Conservation (phyloP, 2,113 vertebrate species). For the Eublepharis macularius region DNA sequence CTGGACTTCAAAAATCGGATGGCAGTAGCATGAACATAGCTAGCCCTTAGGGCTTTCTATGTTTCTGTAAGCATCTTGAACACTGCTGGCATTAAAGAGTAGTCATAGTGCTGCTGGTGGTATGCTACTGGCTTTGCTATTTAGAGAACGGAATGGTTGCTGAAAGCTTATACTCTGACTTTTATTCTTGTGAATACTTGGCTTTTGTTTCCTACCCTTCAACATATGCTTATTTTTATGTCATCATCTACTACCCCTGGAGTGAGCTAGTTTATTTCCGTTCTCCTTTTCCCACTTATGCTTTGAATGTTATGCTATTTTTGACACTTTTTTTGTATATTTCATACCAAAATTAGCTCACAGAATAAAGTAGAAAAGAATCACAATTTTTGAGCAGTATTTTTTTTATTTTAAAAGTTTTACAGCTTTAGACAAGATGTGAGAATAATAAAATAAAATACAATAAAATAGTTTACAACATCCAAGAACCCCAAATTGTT, state of each 20-base stretch:
- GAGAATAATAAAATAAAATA: background rate
- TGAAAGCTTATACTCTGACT: conserved; percentile 34
- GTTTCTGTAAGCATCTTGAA: background rate
- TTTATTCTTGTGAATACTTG: conserved; percentile 45
- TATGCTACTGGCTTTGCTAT: conserved; percentile 24
- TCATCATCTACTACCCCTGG: background rate
- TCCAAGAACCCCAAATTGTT: background rate
- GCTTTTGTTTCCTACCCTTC: conserved; percentile 41
- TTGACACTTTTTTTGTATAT: background rate
- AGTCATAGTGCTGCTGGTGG: background rate
- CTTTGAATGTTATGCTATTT: conserved; percentile 13
- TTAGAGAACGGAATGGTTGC: conserved; percentile 35
- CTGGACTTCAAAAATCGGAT: background rate
- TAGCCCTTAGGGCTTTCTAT: conserved; percentile 7
- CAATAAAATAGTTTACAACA: background rate
- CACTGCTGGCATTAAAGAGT: conserved; percentile 6
- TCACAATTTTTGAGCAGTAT: background rate
- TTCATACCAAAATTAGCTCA: background rate
- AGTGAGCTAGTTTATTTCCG: conserved; percentile 36
- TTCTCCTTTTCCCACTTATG: conserved; percentile 11
- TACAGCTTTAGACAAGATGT: background rate
- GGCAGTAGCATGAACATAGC: background rate
- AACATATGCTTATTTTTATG: conserved; percentile 13
- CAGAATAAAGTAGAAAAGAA: background rate
- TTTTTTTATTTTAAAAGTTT: background rate